phyloP scores from a whole-genome alignment of 2,113 vertebrate species.

The Toxostoma redivivum region DNA sequence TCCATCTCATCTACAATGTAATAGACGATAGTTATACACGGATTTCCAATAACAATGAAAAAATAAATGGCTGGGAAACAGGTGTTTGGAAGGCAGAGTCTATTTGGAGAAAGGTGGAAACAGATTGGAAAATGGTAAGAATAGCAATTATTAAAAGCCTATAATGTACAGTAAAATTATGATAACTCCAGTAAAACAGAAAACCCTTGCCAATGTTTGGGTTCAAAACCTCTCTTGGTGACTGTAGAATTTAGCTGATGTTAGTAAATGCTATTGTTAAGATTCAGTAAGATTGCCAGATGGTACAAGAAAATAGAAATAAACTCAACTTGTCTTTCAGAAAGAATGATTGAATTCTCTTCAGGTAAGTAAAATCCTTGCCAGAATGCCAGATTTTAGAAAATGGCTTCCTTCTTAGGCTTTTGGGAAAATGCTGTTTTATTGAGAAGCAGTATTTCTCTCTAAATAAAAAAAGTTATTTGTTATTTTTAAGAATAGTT shows the following conservation, averaged over 20 bases:
- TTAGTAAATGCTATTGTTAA: background rate
- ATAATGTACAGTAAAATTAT: background rate
- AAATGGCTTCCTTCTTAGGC: background rate
- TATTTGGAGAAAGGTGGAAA: conserved; percentile 88
- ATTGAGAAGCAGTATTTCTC: background rate
- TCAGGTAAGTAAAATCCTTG: background rate
- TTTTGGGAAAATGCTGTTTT: background rate
- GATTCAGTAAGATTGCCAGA: background rate
- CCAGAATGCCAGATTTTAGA: background rate
- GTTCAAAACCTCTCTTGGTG: background rate
- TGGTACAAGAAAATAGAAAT: background rate
- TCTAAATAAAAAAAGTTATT: fast-evolving
- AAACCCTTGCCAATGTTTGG: background rate
- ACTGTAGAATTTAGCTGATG: background rate
- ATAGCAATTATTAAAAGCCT: background rate
- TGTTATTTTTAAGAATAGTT: background rate
- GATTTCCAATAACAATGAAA: conserved; percentile 77
- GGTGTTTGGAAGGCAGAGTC: conserved; percentile 84
- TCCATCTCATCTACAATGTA: conserved; percentile 84
- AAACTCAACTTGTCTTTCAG: background rate
- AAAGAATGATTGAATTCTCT: background rate
- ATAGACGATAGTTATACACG: conserved; percentile 83
- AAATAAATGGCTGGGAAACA: conserved; percentile 82
- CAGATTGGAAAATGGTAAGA: conserved; percentile 93
- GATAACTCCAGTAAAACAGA: background rate